Evolutionary conservation across 2,797 vertebrate genomes (phyloP).

Genomic region (Pangasius krempfi): DNA sequence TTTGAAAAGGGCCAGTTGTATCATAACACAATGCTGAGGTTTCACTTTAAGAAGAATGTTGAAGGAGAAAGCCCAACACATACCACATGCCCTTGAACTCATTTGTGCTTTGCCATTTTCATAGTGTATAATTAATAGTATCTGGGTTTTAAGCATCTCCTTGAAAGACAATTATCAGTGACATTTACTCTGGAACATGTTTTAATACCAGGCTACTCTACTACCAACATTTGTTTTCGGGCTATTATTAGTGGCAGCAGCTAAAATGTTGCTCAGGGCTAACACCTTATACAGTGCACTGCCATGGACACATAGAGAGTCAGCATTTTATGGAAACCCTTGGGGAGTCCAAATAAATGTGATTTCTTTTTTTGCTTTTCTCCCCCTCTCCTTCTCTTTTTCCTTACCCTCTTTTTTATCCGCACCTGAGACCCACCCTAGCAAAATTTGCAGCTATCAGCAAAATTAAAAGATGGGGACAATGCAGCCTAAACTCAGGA

Average conservation of each 20-base stretch:
- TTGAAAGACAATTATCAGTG: conserved; percentile 4
- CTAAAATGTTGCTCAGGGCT: conserved; percentile 43
- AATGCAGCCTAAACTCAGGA: conserved; percentile 66
- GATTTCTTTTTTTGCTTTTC: conserved; percentile 47
- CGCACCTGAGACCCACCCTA: conserved; percentile 73
- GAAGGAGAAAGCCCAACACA: conserved; percentile 5
- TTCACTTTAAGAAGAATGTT: conserved; percentile 66
- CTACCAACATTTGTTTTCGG: conserved; percentile 20
- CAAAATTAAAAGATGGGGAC: conserved; percentile 69
- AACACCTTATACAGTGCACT: conserved; percentile 57
- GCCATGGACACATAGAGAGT: conserved; percentile 61
- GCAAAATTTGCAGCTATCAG: conserved; percentile 75
- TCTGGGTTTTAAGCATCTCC: background rate
- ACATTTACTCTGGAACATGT: background rate
- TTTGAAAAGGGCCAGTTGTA: conserved; percentile 64
- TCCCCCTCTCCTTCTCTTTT: conserved; percentile 43
- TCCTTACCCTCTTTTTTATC: conserved; percentile 63
- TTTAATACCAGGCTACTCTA: conserved; percentile 7
- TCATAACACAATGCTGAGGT: conserved; percentile 73
- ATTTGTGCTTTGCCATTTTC: background rate
- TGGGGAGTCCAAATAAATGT: conserved; percentile 68
- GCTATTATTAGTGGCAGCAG: conserved; percentile 43
- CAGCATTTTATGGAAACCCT: conserved; percentile 72
- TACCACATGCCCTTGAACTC: conserved; percentile 18
- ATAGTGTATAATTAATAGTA: conserved; percentile 1